Conservation (phyloP, 2,113 vertebrate species). For the Xiphophorus couchianus region DNA sequence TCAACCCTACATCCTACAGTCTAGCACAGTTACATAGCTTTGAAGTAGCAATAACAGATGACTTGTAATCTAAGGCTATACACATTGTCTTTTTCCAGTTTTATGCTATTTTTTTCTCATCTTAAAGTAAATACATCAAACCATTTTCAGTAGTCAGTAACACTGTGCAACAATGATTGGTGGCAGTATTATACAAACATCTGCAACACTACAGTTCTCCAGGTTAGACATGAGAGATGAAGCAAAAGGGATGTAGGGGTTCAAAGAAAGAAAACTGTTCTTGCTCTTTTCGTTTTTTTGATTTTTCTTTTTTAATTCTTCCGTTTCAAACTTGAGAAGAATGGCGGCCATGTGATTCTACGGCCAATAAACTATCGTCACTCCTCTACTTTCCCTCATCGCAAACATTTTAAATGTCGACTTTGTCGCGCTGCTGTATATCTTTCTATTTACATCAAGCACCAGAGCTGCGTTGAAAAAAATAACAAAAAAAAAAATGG, state of each 20-base stretch:
- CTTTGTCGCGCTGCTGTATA: conserved; percentile 54
- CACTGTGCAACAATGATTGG: conserved; percentile 84
- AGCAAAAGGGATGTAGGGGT: conserved; percentile 49
- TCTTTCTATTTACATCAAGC: conserved; percentile 72
- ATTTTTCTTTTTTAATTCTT: conserved; percentile 35
- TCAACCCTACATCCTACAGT: conserved; percentile 81
- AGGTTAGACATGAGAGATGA: conserved; percentile 72
- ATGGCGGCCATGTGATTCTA: conserved; percentile 44
- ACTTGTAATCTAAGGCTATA: conserved; percentile 84
- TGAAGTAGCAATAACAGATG: conserved; percentile 82
- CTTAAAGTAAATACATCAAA: conserved; percentile 84
- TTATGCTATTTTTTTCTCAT: conserved; percentile 61
- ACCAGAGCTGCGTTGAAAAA: conserved; percentile 50
- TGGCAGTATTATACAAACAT: conserved; percentile 84
- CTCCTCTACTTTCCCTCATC: conserved; percentile 51
- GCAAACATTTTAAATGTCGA: conserved; percentile 61
- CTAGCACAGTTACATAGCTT: conserved; percentile 82
- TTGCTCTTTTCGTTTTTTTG: conserved; percentile 23
- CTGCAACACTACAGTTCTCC: conserved; percentile 75
- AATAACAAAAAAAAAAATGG: conserved; percentile 49
- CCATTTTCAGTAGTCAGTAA: conserved; percentile 85
- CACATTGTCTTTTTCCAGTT: conserved; percentile 78
- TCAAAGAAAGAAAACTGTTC: conserved; percentile 51
- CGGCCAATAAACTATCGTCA: conserved; percentile 69
- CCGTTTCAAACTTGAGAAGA: conserved; percentile 54